phyloP scores from a whole-genome alignment of 2,113 vertebrate species.

The Hippocampus abdominalis region DNA sequence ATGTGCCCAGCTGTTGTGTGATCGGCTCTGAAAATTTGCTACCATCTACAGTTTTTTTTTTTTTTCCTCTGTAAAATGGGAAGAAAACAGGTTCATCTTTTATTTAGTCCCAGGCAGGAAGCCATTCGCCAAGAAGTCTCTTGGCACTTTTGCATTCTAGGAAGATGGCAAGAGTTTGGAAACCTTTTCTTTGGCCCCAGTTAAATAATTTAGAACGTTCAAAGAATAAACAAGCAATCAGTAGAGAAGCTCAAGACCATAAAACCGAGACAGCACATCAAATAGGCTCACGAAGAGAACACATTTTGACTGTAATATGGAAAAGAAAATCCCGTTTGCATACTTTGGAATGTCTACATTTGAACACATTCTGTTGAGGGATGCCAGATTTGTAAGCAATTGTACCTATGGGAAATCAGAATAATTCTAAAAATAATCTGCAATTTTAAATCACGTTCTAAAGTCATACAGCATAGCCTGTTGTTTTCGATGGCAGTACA shows the following conservation, averaged over 20 bases:
- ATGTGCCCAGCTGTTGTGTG: conserved; percentile 24
- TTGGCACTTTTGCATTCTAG: conserved; percentile 8
- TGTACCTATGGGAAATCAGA: no score
- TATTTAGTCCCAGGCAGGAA: conserved; percentile 25
- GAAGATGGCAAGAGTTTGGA: not conserved
- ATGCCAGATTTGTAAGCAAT: not conserved
- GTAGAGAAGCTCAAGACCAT: not conserved
- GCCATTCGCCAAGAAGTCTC: conserved; percentile 17
- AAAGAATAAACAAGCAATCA: conserved; percentile 1
- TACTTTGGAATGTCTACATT: not conserved
- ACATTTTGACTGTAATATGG: not conserved
- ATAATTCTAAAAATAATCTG: no score
- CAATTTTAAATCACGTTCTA: no score
- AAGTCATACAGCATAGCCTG: no score
- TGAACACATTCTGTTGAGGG: no score
- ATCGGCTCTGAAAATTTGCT: conserved; percentile 10
- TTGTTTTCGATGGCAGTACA: no score
- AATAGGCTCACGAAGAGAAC: not conserved
- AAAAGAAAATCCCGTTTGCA: not conserved
- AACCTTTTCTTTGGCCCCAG: conserved; percentile 2
- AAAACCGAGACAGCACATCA: not conserved
- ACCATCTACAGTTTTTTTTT: not conserved
- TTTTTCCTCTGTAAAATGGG: conserved; percentile 17
- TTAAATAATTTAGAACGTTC: not conserved
- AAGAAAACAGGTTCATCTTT: conserved; percentile 48